Evolutionary conservation across 2,113 vertebrate genomes (phyloP).

Genomic region (Pogona vitticeps): DNA sequence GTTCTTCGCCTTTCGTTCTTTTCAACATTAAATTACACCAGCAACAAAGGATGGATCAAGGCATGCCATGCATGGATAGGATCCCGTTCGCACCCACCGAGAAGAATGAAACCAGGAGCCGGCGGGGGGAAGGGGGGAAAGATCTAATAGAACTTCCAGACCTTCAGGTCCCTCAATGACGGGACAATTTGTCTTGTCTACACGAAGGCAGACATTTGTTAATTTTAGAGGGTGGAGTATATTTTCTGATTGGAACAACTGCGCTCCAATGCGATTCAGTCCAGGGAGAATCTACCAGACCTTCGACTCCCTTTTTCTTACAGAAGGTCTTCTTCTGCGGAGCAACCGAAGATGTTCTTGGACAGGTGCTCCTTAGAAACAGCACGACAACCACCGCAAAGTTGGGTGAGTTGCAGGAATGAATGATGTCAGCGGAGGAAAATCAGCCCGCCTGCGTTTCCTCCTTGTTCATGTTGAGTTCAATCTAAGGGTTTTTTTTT

Average conservation of each 20-base stretch:
- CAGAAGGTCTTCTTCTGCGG: neutral
- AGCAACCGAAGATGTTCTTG: neutral
- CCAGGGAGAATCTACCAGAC: neutral
- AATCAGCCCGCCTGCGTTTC: neutral
- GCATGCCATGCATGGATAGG: too few relatives aligned
- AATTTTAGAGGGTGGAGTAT: too few relatives aligned
- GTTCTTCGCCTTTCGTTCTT: neutral
- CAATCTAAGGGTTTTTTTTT: too few relatives aligned
- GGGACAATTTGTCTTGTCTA: too few relatives aligned
- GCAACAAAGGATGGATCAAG: neutral
- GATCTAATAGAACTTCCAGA: too few relatives aligned
- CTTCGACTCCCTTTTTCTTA: too few relatives aligned
- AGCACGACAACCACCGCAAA: neutral
- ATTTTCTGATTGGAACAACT: too few relatives aligned
- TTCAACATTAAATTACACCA: conserved; percentile 12
- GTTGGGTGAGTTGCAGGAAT: neutral
- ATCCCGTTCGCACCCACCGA: neutral
- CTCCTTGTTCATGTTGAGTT: neutral
- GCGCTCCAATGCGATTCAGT: neutral
- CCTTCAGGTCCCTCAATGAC: too few relatives aligned
- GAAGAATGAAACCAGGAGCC: too few relatives aligned
- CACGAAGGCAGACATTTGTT: too few relatives aligned
- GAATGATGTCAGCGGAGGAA: neutral
- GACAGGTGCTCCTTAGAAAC: conserved; percentile 4
- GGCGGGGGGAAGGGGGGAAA: too few relatives aligned